A percentile compares a stretch with the other conserved stretches of the same genome.
Conservation (phyloP, 2,113 vertebrate species). For the Proteles cristata region DNA sequence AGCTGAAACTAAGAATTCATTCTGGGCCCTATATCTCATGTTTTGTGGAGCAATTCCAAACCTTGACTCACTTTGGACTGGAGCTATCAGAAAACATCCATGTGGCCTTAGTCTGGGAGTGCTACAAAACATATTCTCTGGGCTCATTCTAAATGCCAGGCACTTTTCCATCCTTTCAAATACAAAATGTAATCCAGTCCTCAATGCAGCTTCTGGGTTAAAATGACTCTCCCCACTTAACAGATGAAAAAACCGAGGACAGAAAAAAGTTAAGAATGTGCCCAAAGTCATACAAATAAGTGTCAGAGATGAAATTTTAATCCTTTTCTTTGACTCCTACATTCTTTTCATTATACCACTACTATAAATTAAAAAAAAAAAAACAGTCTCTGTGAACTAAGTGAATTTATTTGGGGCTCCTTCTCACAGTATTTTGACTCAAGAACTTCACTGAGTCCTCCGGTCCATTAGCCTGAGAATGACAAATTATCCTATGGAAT, state of each 20-base stretch:
- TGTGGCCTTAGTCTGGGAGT: background rate
- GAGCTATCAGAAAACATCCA: background rate
- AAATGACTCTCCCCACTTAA: background rate
- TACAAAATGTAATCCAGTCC: background rate
- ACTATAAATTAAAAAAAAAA: background rate
- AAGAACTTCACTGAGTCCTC: background rate
- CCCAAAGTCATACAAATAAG: background rate
- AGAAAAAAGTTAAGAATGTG: background rate
- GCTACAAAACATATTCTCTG: background rate
- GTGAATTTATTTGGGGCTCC: background rate
- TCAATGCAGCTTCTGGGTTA: background rate
- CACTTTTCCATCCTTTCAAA: background rate
- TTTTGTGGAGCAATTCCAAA: conserved; percentile 12
- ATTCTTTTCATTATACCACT: background rate
- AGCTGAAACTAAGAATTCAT: conserved; percentile 56
- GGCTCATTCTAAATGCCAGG: background rate
- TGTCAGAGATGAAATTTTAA: background rate
- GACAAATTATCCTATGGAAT: background rate
- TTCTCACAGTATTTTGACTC: background rate
- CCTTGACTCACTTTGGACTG: background rate
- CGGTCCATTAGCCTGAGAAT: background rate
- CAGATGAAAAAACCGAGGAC: background rate
- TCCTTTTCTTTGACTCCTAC: background rate
- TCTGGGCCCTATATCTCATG: background rate
- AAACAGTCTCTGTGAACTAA: background rate